These are phyloP conservation scores for Xylophagus ater DNA, from an alignment of 2,888 invertebrate genomes.

Conservation along the genomic window DNA sequence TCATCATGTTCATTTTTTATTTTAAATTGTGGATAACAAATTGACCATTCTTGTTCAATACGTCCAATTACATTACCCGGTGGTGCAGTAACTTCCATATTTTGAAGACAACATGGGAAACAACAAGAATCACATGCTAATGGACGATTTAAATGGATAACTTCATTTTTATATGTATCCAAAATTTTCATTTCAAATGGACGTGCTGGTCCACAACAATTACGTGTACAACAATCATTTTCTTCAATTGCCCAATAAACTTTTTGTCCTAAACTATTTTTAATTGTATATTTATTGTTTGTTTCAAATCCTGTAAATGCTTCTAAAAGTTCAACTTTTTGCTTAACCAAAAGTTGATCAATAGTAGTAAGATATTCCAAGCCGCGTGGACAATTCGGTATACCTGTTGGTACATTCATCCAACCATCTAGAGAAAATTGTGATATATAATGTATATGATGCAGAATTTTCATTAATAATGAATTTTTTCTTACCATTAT, in stretches of 20 bases:
- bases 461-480: conserved; percentile 12
- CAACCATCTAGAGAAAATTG: conserved; percentile 61
- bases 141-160: conserved; percentile 74
- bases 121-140: conserved; percentile 72
- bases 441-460: not conserved
- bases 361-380: conserved; percentile 84
- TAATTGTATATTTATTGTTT: conserved; percentile 77
- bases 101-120: conserved; percentile 77
- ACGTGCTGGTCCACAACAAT: conserved; percentile 69
- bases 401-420: conserved; percentile 67
- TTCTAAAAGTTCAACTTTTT: conserved; percentile 64
- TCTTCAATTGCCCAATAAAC: conserved; percentile 73
- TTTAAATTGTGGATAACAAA: conserved; percentile 59
- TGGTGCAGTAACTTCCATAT: conserved; percentile 65
- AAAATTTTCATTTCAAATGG: conserved; percentile 81
- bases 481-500: conserved; percentile 15
- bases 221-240: conserved; percentile 72
- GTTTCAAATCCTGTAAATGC: conserved; percentile 80
- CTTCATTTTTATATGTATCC: conserved; percentile 71
- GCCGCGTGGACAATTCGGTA: conserved; percentile 68
- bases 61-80: conserved; percentile 59
- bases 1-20: conserved; percentile 66
- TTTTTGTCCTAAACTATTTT: conserved; percentile 67
- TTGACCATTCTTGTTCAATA: conserved; percentile 65
- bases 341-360: conserved; percentile 71